Percentiles rank a stretch among this genome's conserved stretches.
Evolutionary conservation across 2,797 vertebrate species (phyloP).

Genomic region (Argyrosomus regius): DNA sequence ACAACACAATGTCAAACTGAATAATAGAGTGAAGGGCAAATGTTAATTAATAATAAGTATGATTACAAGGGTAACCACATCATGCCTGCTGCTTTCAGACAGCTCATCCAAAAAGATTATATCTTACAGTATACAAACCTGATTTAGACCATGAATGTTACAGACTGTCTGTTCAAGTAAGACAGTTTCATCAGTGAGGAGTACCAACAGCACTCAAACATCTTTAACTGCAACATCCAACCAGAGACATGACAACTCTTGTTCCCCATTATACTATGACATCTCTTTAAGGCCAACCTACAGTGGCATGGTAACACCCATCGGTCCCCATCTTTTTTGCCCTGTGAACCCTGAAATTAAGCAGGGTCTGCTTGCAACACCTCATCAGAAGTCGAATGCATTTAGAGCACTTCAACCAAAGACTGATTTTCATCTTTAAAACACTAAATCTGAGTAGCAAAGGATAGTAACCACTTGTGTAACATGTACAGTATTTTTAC

Average conservation of each 20-base stretch:
- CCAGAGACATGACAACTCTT: neutral
- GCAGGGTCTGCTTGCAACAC: neutral
- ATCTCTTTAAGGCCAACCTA: neutral
- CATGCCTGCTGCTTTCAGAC: neutral
- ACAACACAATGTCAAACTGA: slow-evolving; percentile 18
- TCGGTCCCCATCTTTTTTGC: neutral
- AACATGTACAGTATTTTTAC: neutral
- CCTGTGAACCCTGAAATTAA: neutral
- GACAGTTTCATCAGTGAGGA: slow-evolving; percentile 8
- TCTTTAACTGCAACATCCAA: neutral
- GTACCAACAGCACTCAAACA: neutral
- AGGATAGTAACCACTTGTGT: neutral
- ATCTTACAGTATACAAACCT: neutral
- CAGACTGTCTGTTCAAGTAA: neutral
- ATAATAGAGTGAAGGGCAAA: neutral
- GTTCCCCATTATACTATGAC: neutral
- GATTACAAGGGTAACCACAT: slow-evolving; percentile 10
- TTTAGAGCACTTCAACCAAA: slow-evolving; percentile 11
- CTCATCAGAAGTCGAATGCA: slow-evolving; percentile 6
- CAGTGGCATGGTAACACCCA: neutral
- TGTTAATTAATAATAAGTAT: slow-evolving; percentile 2
- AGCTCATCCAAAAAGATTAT: neutral
- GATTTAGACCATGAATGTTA: neutral
- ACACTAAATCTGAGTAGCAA: neutral
- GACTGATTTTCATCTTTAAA: neutral